Evolutionary conservation across 1,140 invertebrate genomes (phyloP).

Genomic region (Drosophila kurseongensis): DNA sequence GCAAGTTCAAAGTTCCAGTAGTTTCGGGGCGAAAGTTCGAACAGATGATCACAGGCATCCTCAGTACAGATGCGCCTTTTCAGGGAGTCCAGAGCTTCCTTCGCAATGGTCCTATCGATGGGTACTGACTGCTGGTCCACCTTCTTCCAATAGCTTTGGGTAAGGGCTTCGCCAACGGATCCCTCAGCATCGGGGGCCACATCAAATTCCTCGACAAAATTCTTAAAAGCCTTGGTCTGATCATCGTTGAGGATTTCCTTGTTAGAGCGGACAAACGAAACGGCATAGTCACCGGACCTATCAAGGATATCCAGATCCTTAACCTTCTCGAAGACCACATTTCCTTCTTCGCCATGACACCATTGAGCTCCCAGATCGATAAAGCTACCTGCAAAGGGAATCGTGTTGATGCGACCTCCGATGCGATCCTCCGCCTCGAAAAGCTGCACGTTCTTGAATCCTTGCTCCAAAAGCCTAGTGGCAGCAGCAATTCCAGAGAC

Average conservation of each 20-base stretch:
- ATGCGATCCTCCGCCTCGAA: constrained; percentile 90
- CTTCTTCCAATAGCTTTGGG: constrained; percentile 67
- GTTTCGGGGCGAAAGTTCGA: constrained; percentile 86
- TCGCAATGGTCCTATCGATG: constrained; percentile 63
- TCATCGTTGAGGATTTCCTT: constrained; percentile 71
- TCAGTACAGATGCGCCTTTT: constrained; percentile 85
- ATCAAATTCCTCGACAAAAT: constrained; percentile 10
- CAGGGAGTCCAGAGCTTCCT: constrained; percentile 84
- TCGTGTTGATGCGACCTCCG: constrained; percentile 89
- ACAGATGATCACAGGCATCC: constrained; percentile 87
- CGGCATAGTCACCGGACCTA: constrained; percentile 35
- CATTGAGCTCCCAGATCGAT: constrained; percentile 93
- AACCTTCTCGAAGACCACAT: constrained; percentile 89
- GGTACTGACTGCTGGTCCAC: constrained; percentile 29
- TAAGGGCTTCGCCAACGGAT: constrained; percentile 85
- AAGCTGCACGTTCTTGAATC: constrained; percentile 86
- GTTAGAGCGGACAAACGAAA: constrained; percentile 79
- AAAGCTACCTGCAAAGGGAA: constrained; percentile 86
- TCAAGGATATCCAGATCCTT: constrained; percentile 86
- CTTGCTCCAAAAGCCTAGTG: constrained; percentile 85
- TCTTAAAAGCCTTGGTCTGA: constrained; percentile 44
- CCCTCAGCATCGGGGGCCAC: constrained; percentile 60
- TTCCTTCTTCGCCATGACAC: constrained; percentile 91
- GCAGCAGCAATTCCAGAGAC: constrained; percentile 87
- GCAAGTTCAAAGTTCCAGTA: constrained; percentile 85